Evolutionary conservation across 1,140 invertebrate species (phyloP).

Genomic region (Protaetia brevitarsis): DNA sequence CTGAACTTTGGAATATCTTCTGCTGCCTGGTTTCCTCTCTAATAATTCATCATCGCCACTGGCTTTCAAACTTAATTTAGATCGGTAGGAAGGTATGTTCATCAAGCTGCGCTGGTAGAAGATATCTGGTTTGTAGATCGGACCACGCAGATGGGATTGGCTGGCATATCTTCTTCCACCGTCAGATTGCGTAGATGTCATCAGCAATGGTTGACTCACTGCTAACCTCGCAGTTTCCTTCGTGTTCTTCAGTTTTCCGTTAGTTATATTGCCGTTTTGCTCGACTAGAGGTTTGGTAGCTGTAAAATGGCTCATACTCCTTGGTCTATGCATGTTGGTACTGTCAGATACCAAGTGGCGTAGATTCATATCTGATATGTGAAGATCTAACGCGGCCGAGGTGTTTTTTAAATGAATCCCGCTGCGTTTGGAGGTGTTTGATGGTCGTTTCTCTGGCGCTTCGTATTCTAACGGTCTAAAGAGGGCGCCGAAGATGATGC

Average conservation of each 20-base stretch:
- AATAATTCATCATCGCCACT: constrained; percentile 46
- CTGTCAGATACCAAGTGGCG: constrained; percentile 26
- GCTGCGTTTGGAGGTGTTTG: constrained; percentile 3
- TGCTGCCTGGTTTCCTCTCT: constrained; percentile 33
- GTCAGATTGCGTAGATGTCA: constrained; percentile 39
- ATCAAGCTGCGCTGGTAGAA: constrained; percentile 81
- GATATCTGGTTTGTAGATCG: constrained; percentile 82
- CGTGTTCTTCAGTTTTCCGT: constrained; percentile 44
- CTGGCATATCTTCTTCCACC: constrained; percentile 30
- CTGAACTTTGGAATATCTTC: constrained; percentile 32
- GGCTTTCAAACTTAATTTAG: constrained; percentile 46
- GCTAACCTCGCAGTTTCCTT: constrained; percentile 55
- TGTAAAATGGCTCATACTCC: constrained; percentile 54
- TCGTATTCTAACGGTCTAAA: constrained; percentile 67
- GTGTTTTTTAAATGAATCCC: constrained; percentile 45
- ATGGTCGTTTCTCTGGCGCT: constrained; percentile 34
- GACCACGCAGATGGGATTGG: constrained; percentile 47
- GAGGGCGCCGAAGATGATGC: constrained; percentile 78
- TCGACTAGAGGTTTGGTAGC: constrained; percentile 38
- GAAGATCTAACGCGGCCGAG: constrained; percentile 40
- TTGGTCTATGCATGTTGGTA: constrained; percentile 48
- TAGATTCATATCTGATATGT: constrained; percentile 39
- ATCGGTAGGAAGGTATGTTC: constrained; percentile 51
- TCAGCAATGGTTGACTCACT: constrained; percentile 62
- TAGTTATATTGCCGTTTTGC: constrained; percentile 36